phyloP scores from a whole-genome alignment of 1,140 invertebrate species.

The Cyrtorhinus lividipennis region DNA sequence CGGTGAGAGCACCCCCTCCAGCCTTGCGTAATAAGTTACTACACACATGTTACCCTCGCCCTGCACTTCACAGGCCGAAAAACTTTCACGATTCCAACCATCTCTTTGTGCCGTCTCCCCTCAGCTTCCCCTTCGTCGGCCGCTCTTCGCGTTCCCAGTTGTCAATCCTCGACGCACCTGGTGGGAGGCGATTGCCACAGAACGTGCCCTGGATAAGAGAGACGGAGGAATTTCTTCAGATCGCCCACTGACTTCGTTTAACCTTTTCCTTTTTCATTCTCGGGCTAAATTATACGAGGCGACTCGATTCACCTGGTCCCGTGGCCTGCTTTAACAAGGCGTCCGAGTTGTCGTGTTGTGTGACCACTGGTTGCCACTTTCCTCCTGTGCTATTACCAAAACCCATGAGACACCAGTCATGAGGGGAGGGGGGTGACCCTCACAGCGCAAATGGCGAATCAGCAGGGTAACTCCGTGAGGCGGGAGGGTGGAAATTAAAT shows the following conservation, averaged over 20 bases:
- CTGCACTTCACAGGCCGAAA: slow-evolving; percentile 7
- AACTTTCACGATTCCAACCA: slow-evolving; percentile 6
- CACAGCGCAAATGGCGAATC: no score
- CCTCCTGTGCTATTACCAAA: no score
- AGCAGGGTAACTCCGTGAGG: no score
- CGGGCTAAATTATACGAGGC: no score
- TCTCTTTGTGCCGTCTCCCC: neutral
- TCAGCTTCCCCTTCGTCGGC: neutral
- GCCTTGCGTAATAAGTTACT: slow-evolving; percentile 6
- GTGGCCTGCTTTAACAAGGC: no score
- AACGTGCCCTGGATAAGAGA: neutral
- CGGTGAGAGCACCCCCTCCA: slow-evolving; percentile 2
- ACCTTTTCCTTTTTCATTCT: neutral
- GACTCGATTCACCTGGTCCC: no score
- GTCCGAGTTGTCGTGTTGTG: no score
- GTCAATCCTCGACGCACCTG: neutral
- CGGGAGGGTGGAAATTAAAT: no score
- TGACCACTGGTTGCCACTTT: no score
- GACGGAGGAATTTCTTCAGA: neutral
- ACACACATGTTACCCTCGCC: slow-evolving; percentile 5
- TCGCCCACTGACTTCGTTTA: neutral
- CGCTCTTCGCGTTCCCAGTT: neutral
- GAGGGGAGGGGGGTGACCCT: no score
- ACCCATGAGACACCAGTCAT: no score
- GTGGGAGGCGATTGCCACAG: neutral